Evolutionary conservation across 2,888 invertebrate genomes (phyloP).

Genomic region (Pogonocherus hispidulus): DNA sequence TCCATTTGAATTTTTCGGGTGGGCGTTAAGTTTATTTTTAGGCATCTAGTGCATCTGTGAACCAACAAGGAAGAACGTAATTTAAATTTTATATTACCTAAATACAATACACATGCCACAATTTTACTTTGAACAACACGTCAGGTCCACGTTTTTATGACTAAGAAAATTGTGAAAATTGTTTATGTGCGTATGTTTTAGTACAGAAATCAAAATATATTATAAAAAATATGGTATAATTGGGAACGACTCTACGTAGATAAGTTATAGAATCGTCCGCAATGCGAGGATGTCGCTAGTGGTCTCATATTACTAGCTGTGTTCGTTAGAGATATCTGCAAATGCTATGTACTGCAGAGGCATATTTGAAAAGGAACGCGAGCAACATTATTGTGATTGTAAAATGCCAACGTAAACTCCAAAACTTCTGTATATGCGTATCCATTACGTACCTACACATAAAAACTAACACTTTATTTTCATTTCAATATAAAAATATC

Average conservation of each 20-base stretch:
- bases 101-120: slow-evolving; percentile 28
- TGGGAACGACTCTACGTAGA: slow-evolving; percentile 66
- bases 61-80: slow-evolving; percentile 23
- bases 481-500: no score
- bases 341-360: slow-evolving; percentile 54
- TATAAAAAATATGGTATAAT: slow-evolving; percentile 63
- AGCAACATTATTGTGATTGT: background rate
- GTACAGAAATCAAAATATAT: slow-evolving; percentile 68
- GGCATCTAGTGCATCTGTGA: slow-evolving; percentile 33
- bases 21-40: background rate
- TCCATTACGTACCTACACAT: no score
- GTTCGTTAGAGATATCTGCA: slow-evolving; percentile 67
- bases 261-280: slow-evolving; percentile 66
- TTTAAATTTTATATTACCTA: slow-evolving; percentile 35
- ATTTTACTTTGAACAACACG: slow-evolving; percentile 40
- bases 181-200: slow-evolving; percentile 69
- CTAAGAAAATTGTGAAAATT: slow-evolving; percentile 64
- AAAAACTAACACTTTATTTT: no score
- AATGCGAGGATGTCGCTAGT: slow-evolving; percentile 66
- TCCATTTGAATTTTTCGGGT: slow-evolving; percentile 15
- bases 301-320: slow-evolving; percentile 68
- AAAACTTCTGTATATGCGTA: no score
- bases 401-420: no score
- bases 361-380: slow-evolving; percentile 47
- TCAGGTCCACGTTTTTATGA: slow-evolving; percentile 62